Percentiles rank a stretch among this genome's conserved stretches.
These are phyloP conservation scores for Cyphomyrmex costatus DNA, from an alignment of 1,140 invertebrate species.

Conservation along the genomic window DNA sequence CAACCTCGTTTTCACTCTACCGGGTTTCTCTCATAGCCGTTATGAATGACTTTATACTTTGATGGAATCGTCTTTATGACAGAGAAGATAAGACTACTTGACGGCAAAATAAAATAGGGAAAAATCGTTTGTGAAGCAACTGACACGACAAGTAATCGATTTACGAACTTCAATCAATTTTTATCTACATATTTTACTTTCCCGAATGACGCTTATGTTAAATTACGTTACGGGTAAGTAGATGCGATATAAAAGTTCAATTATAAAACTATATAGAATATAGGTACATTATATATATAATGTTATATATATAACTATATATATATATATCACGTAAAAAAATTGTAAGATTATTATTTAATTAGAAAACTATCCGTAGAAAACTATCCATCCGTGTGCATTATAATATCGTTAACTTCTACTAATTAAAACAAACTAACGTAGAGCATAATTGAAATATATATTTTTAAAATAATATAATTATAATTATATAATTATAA, in stretches of 20 bases:
- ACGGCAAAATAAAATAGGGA: not conserved
- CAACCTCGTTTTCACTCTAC: not conserved
- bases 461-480: not conserved
- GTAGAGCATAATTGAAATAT: not conserved
- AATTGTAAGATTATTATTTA: not conserved
- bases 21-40: not conserved
- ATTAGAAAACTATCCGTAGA: not conserved
- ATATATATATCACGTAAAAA: not conserved
- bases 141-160: constrained; percentile 10
- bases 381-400: not conserved
- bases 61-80: not conserved
- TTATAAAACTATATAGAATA: constrained; percentile 11
- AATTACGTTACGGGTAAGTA: not conserved
- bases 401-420: not conserved
- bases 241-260: not conserved
- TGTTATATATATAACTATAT: too few species aligned
- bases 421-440: not conserved
- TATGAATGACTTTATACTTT: constrained; percentile 13
- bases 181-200: constrained; percentile 3
- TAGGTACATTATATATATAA: not conserved
- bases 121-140: not conserved
- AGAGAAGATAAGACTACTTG: not conserved
- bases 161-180: constrained; percentile 18
- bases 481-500: not conserved
- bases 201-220: not conserved